Percentiles rank a stretch among this genome's conserved stretches.
phyloP scores from a whole-genome alignment of 2,797 vertebrate genomes.

The Bradypodion ventrale region DNA sequence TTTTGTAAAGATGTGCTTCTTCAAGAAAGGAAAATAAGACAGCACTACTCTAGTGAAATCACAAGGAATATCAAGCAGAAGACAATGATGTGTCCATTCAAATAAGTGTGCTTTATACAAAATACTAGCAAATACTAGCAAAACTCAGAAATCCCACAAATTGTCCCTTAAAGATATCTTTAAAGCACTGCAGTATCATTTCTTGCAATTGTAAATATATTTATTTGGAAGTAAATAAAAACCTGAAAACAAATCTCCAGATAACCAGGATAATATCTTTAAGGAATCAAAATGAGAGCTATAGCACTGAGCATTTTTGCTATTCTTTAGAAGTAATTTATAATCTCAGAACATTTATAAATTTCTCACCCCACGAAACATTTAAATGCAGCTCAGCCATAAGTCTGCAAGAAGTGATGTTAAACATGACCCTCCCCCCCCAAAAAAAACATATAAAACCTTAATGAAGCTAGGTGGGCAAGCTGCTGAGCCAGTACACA shows the following conservation, averaged over 20 bases:
- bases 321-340: slow-evolving; percentile 69
- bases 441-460: slow-evolving; percentile 67
- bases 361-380: slow-evolving; percentile 75
- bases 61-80: too few relatives aligned
- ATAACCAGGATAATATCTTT: slow-evolving; percentile 11
- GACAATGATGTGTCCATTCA: too few relatives aligned
- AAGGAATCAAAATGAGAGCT: slow-evolving; percentile 48
- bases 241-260: not conserved
- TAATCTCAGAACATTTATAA: slow-evolving; percentile 66
- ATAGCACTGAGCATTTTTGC: slow-evolving; percentile 36
- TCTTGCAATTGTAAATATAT: not conserved
- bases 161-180: not conserved
- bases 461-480: slow-evolving; percentile 46
- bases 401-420: slow-evolving; percentile 70
- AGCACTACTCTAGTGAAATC: too few relatives aligned
- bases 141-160: not conserved
- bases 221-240: not conserved
- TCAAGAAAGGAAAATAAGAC: too few relatives aligned
- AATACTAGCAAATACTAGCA: not conserved
- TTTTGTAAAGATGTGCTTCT: not conserved
- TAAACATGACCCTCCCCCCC: slow-evolving; percentile 73
- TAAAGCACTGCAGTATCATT: not conserved
- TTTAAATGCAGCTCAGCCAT: slow-evolving; percentile 61
- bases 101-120: too few relatives aligned
- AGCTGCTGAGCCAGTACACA: slow-evolving; percentile 41